These are phyloP conservation scores for Papilio protenor DNA, from an alignment of 2,888 invertebrate genomes.

Conservation along the genomic window DNA sequence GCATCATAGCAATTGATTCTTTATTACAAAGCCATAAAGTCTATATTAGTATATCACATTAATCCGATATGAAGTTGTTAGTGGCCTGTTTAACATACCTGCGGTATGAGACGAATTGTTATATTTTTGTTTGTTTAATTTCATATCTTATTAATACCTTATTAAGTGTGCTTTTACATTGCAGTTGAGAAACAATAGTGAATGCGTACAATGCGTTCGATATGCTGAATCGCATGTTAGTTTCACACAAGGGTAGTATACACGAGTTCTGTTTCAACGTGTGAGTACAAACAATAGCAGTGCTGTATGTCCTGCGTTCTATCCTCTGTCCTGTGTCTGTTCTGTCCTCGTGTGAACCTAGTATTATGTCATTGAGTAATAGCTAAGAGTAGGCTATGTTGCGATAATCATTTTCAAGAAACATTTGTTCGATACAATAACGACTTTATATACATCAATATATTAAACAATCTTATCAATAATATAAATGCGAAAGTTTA, in stretches of 20 bases:
- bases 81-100: constrained; percentile 24
- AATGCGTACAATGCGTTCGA: constrained; percentile 31
- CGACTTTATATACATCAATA: not conserved
- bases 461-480: too few species aligned
- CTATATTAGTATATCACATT: constrained; percentile 1
- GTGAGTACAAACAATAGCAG: not conserved
- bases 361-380: constrained; percentile 20
- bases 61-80: not conserved
- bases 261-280: not conserved
- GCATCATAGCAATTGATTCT: not conserved
- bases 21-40: not conserved
- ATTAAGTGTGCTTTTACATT: constrained; percentile 2
- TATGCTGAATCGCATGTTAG: constrained; percentile 24
- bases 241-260: not conserved
- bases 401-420: not conserved
- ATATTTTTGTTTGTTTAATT: constrained; percentile 17
- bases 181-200: constrained; percentile 22
- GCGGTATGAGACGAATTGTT: constrained; percentile 21
- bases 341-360: not conserved
- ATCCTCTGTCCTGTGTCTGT: not conserved
- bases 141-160: constrained; percentile 4
- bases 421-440: not conserved
- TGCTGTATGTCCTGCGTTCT: not conserved
- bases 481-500: too few species aligned
- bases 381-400: not conserved